phyloP scores from a whole-genome alignment of 1,140 invertebrate species.

The Conus ventricosus region DNA sequence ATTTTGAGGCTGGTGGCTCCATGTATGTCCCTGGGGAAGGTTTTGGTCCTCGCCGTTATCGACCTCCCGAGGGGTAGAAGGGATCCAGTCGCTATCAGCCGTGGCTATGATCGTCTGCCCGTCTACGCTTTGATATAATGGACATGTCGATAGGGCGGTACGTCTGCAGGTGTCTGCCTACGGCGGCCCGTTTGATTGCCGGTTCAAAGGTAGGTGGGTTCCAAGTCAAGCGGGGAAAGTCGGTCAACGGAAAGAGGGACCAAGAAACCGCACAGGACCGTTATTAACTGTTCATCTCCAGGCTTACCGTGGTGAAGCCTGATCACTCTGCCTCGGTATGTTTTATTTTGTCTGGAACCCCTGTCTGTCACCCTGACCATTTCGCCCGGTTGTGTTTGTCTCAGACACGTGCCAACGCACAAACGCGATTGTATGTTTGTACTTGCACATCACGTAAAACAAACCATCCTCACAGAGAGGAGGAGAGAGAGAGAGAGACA shows the following conservation, averaged over 20 bases:
- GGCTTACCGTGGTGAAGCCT: too few species aligned
- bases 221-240: too few species aligned
- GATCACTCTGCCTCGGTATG: too few species aligned
- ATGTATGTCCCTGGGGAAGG: not conserved
- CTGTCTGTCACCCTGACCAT: too few species aligned
- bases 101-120: not conserved
- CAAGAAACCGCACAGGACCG: too few species aligned
- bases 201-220: not conserved
- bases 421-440: not conserved
- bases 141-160: not conserved
- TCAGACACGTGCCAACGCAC: not conserved
- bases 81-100: not conserved
- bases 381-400: not conserved
- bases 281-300: too few species aligned
- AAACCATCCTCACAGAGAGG: not conserved
- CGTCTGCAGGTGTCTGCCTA: not conserved
- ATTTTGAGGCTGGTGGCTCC: too few species aligned
- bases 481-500: conserved; percentile 18
- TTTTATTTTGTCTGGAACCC: too few species aligned
- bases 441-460: not conserved
- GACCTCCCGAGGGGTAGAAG: not conserved
- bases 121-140: not conserved
- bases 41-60: not conserved
- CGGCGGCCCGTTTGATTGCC: not conserved
- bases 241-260: too few species aligned